Evolutionary conservation across 2,888 invertebrate species (phyloP), one percentile per base, ranked within the genome.

Genomic region (Papilio gigon): DNA sequence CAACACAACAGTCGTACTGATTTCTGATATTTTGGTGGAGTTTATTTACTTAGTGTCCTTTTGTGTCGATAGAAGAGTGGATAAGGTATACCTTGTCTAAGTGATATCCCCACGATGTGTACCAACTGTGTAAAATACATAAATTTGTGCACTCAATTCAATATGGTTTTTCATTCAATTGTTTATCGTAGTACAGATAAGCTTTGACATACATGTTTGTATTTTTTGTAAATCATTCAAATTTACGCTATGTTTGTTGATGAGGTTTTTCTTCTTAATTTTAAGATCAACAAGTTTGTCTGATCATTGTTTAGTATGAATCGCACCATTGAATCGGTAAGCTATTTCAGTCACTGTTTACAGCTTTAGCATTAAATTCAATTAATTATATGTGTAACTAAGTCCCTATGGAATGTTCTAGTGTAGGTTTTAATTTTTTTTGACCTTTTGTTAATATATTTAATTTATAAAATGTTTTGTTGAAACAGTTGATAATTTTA

Each of bases 11-110:
- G 83, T 88, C 85, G 86, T 86, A 88, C 85, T 85, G 84, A 84
- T 88, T 87, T 87, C 86, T 82, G 84, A 89, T 85, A 82, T 87
- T 85, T 89, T 85, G 87, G 88, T 90, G 91, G 89, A 85, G 85
- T 89, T 89, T 84, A 87, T 89, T 89, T 88, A 88, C 90, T 89
- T 90, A 89, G 88, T 90, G 89, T 87, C 89, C 89, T 86, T 84
- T 87, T 80, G 80, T 82, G 81, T 85, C 82, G 81, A 83, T 80
- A 75, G 81, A 79, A 69, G 67, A 72, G 65, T 67, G 71, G 70
- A 56, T 33, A 44, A 72, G 73, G 81, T 80, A 80, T 80, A 81
- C 82, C 82, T 80, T 80, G 78, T 84, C 80, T 81, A 80, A 84
- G 87, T 87, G 86, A 85, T 87, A 86, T 86, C 81, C 80, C 72